These are phyloP conservation scores for Tetraneura akinire DNA, from an alignment of 1,140 invertebrate species.

Conservation along the genomic window DNA sequence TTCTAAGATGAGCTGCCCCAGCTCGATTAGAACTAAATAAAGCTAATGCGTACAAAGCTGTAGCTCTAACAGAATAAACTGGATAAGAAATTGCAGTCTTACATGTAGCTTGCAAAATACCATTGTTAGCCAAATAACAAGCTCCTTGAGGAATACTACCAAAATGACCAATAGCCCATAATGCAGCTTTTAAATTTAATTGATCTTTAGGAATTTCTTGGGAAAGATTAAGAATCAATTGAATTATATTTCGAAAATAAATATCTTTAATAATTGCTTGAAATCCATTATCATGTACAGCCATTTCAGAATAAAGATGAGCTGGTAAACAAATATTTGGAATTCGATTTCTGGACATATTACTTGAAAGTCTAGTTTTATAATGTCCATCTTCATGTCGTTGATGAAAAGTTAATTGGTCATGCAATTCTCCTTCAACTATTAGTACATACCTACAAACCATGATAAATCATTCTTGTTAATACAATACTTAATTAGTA, in stretches of 20 bases:
- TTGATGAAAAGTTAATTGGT: constrained; percentile 82
- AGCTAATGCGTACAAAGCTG: constrained; percentile 84
- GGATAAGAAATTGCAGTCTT: constrained; percentile 74
- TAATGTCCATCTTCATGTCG: constrained; percentile 79
- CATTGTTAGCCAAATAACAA: constrained; percentile 67
- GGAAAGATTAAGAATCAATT: constrained; percentile 57
- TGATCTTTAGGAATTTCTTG: constrained; percentile 27
- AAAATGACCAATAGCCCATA: constrained; percentile 87
- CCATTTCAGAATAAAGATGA: constrained; percentile 87
- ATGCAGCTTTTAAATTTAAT: constrained; percentile 78
- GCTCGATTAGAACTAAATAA: constrained; percentile 78
- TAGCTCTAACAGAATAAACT: constrained; percentile 84
- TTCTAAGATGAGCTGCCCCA: constrained; percentile 75
- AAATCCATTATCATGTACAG: constrained; percentile 72
- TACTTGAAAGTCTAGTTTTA: constrained; percentile 57
- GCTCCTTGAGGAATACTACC: constrained; percentile 75
- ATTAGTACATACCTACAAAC: constrained; percentile 77
- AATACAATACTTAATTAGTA: constrained; percentile 30
- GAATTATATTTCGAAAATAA: constrained; percentile 59
- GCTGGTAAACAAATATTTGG: constrained; percentile 71
- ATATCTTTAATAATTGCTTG: constrained; percentile 57
- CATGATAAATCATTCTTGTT: constrained; percentile 24
- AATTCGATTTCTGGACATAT: constrained; percentile 43
- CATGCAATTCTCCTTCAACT: constrained; percentile 84
- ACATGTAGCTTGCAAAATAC: constrained; percentile 66